Conservation (phyloP, 23 tunicate species). For the Aplidium turbinatum region DNA sequence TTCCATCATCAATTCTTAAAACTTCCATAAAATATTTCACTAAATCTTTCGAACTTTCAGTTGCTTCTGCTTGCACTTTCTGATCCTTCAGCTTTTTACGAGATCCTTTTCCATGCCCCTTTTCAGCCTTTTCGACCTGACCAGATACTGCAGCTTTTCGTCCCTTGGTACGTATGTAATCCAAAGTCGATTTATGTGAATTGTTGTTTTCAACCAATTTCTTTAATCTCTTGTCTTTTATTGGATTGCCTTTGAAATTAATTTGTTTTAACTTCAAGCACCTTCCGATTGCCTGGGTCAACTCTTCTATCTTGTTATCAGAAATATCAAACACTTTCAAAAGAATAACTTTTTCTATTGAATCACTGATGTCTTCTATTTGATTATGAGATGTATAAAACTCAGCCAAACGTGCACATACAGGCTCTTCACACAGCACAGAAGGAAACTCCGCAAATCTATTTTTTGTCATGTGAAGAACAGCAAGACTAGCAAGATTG, state of each 20-base stretch:
- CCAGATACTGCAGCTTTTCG: constrained; percentile 7
- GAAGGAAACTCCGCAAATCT: constrained; percentile 47
- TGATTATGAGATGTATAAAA: constrained; percentile 64
- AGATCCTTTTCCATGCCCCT: constrained; percentile 22
- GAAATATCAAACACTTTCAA: constrained; percentile 67
- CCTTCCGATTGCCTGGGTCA: constrained; percentile 57
- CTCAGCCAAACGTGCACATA: constrained; percentile 63
- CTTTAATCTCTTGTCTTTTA: constrained; percentile 78
- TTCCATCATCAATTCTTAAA: constrained; percentile 23
- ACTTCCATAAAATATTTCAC: constrained; percentile 42
- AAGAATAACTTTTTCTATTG: constrained; percentile 44
- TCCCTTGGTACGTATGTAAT: constrained; percentile 84
- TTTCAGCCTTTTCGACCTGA: neutral
- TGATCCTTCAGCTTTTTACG: constrained; percentile 56
- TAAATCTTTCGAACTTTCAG: constrained; percentile 32
- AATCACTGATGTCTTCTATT: constrained; percentile 69
- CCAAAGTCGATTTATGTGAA: constrained; percentile 77
- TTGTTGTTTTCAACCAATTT: constrained; percentile 77
- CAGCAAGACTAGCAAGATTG: constrained; percentile 39
- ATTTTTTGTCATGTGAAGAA: constrained; percentile 57
- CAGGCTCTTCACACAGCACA: constrained; percentile 28
- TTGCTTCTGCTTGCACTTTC: constrained; percentile 29
- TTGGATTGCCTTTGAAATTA: constrained; percentile 65
- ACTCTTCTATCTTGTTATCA: constrained; percentile 58
- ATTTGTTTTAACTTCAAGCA: constrained; percentile 70